These are phyloP conservation scores for Salmo trutta DNA, from an alignment of 2,797 vertebrate genomes.

Conservation along the genomic window DNA sequence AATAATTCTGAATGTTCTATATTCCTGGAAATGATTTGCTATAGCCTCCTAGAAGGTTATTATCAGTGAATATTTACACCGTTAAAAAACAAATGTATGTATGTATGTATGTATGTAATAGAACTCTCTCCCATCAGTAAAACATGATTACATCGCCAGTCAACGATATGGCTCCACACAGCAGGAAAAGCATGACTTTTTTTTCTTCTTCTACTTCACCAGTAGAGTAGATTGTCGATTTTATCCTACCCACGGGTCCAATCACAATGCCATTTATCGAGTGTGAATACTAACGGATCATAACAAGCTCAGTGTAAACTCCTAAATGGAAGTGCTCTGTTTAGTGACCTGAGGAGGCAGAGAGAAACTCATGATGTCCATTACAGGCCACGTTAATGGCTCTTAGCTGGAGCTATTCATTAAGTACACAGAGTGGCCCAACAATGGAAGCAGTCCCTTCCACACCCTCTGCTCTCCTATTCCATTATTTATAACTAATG, in stretches of 20 bases:
- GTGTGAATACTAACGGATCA: constrained; percentile 6
- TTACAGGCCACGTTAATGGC: constrained; percentile 14
- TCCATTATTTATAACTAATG: constrained; percentile 5
- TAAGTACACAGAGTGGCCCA: constrained; percentile 8
- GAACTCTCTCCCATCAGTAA: neutral
- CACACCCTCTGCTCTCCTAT: neutral
- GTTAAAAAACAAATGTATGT: neutral
- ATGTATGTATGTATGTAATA: neutral
- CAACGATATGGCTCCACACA: neutral
- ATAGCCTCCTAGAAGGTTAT: neutral
- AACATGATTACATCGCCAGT: neutral
- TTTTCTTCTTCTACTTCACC: neutral
- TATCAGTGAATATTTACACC: neutral
- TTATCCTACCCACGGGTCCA: constrained; percentile 4
- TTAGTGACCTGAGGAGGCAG: constrained; percentile 3
- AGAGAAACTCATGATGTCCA: neutral
- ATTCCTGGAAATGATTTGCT: neutral
- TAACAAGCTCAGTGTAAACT: constrained; percentile 13
- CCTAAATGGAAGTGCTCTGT: constrained; percentile 6
- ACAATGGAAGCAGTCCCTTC: neutral
- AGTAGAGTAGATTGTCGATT: neutral
- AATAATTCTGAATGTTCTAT: neutral
- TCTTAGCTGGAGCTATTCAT: constrained; percentile 7
- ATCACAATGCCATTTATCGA: constrained; percentile 3
- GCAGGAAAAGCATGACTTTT: neutral